A percentile compares a stretch with the other conserved stretches of the same genome.
Conservation (phyloP, 2,888 invertebrate genomes). For the Drosophila neoperkinsi region DNA sequence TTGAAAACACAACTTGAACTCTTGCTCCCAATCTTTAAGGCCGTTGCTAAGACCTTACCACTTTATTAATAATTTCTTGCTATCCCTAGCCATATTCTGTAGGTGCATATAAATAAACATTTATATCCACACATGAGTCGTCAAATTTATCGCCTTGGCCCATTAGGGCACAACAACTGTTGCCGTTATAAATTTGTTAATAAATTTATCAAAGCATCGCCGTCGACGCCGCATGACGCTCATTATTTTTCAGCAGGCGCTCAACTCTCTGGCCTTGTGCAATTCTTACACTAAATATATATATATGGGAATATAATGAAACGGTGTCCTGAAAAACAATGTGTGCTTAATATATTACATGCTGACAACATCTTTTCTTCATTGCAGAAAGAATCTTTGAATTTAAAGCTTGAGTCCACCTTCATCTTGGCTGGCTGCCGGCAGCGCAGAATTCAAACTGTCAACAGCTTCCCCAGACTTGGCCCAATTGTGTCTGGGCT, state of each 20-base stretch:
- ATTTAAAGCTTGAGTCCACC: conserved; percentile 33
- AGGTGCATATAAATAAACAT: background rate
- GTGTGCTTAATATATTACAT: conserved; percentile 70
- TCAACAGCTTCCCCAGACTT: conserved; percentile 66
- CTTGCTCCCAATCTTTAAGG: background rate
- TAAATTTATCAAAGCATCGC: conserved; percentile 63
- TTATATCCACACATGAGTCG: conserved; percentile 42
- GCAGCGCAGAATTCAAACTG: conserved; percentile 55
- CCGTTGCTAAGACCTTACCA: background rate
- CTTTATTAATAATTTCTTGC: background rate
- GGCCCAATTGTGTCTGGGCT: conserved; percentile 62
- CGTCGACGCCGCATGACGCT: conserved; percentile 64
- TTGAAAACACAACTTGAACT: background rate
- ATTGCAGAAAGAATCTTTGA: conserved; percentile 38
- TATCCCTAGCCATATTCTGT: background rate
- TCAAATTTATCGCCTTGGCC: conserved; percentile 56
- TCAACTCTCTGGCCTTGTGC: conserved; percentile 26
- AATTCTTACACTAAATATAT: conserved; percentile 18
- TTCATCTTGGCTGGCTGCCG: conserved; percentile 34
- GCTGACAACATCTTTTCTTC: conserved; percentile 53
- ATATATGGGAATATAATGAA: conserved; percentile 42
- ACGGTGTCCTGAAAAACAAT: conserved; percentile 47
- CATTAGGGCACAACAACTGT: conserved; percentile 66
- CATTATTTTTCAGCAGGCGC: conserved; percentile 69
- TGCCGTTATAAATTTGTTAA: conserved; percentile 66